Evolutionary conservation across 2,797 vertebrate species (phyloP).

Genomic region (Sebastes baramenuke): DNA sequence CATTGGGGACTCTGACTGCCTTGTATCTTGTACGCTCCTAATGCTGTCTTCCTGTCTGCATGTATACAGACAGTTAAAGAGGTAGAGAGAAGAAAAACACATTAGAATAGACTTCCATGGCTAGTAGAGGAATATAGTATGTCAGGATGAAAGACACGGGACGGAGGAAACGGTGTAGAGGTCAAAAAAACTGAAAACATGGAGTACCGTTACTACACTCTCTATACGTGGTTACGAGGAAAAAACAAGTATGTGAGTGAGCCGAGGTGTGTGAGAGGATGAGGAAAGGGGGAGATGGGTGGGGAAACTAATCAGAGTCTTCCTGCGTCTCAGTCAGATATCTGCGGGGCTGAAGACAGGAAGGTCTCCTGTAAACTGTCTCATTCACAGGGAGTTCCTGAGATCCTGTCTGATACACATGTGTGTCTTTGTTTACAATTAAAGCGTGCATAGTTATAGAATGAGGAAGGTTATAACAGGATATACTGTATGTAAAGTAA

Average conservation of each 20-base stretch:
- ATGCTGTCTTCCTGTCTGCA: constrained; percentile 55
- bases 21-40: constrained; percentile 20
- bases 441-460: not conserved
- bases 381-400: constrained; percentile 59
- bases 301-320: constrained; percentile 76
- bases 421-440: constrained; percentile 6
- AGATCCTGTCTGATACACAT: constrained; percentile 41
- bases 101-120: constrained; percentile 56
- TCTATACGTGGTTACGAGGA: constrained; percentile 22
- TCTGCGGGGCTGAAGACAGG: constrained; percentile 69
- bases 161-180: not conserved
- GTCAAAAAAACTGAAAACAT: constrained; percentile 44
- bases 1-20: constrained; percentile 28
- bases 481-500: not conserved
- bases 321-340: constrained; percentile 72
- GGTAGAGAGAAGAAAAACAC: constrained; percentile 41
- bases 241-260: not conserved
- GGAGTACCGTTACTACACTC: not conserved
- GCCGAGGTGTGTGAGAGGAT: constrained; percentile 34
- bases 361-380: constrained; percentile 73
- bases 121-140: constrained; percentile 29
- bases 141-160: constrained; percentile 23
- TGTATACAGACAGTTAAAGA: constrained; percentile 35
- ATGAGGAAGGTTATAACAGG: not conserved
- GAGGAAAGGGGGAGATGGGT: constrained; percentile 46